A percentile compares a stretch with the other conserved stretches of the same genome.
These are phyloP conservation scores for Sclerodermus sp. DNA, from an alignment of 2,888 invertebrate species.

Conservation along the genomic window DNA sequence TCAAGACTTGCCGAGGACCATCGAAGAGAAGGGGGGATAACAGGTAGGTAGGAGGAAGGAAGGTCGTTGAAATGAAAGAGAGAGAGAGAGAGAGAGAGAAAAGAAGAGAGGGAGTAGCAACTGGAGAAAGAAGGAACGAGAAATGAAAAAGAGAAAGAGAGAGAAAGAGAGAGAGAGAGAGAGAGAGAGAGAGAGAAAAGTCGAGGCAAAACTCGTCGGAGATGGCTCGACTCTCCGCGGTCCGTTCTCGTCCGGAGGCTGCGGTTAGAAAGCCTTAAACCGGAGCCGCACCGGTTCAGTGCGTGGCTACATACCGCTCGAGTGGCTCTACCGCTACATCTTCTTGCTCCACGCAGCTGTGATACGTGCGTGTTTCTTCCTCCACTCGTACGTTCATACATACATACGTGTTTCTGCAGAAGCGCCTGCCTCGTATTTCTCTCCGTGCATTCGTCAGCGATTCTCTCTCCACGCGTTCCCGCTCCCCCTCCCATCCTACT, in stretches of 20 bases:
- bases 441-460: too few species aligned
- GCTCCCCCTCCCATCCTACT: too few species aligned
- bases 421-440: too few species aligned
- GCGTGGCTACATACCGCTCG: constrained; percentile 25
- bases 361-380: too few species aligned
- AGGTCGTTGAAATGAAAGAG: constrained; percentile 60
- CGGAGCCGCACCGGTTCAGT: constrained; percentile 24
- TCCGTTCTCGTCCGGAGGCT: constrained; percentile 31
- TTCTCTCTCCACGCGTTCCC: too few species aligned
- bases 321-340: constrained; percentile 13
- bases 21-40: constrained; percentile 7
- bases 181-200: constrained; percentile 48
- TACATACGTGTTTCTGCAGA: too few species aligned
- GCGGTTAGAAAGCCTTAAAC: constrained; percentile 47
- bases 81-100: constrained; percentile 29
- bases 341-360: not conserved
- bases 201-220: constrained; percentile 17
- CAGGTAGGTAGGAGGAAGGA: not conserved
- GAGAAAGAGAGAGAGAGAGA: constrained; percentile 50
- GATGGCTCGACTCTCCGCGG: constrained; percentile 1
- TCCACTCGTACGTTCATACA: too few species aligned
- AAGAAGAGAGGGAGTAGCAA: constrained; percentile 20
- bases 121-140: constrained; percentile 8
- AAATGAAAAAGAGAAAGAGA: constrained; percentile 37
- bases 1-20: too few species aligned